A percentile compares a stretch with the other conserved stretches of the same genome.
Conservation (phyloP, 2,888 invertebrate species). For the Rhorus exstirpatorius region DNA sequence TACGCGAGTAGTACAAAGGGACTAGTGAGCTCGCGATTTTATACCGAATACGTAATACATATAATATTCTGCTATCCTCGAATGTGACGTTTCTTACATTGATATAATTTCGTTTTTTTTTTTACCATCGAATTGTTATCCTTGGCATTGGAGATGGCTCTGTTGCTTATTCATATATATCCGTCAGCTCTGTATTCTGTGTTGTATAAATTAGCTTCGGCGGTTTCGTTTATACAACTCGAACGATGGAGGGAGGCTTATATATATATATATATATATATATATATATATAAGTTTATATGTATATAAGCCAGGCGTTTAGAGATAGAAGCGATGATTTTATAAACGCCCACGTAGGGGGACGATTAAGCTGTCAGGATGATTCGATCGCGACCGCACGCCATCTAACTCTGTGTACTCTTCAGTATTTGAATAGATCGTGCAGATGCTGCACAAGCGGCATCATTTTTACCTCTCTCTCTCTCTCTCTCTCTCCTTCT, state of each 20-base stretch:
- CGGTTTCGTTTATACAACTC: conserved; percentile 35
- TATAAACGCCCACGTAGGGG: conserved; percentile 47
- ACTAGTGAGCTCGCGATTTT: too few relatives aligned
- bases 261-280: conserved; percentile 22
- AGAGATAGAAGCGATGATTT: conserved; percentile 47
- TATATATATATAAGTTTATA: conserved; percentile 49
- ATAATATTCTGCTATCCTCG: too few relatives aligned
- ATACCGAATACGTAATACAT: too few relatives aligned
- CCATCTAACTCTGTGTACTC: conserved; percentile 43
- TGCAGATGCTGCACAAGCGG: conserved; percentile 47
- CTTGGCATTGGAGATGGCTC: too few relatives aligned
- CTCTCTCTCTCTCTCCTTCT: conserved; percentile 14
- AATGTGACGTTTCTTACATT: too few relatives aligned
- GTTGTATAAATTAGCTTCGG: conserved; percentile 25
- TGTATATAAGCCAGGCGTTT: conserved; percentile 27
- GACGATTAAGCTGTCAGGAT: conserved; percentile 73
- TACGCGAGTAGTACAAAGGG: too few relatives aligned
- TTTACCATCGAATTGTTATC: too few relatives aligned
- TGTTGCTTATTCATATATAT: too few relatives aligned
- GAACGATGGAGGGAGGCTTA: conserved; percentile 12
- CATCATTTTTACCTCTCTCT: background rate
- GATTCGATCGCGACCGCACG: conserved; percentile 68
- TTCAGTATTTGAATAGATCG: conserved; percentile 41
- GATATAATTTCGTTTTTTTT: too few relatives aligned
- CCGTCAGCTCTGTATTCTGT: background rate